Base-by-base conservation (phyloP, 2,797 vertebrate genomes). In the Artibeus jamaicensis region DNA sequence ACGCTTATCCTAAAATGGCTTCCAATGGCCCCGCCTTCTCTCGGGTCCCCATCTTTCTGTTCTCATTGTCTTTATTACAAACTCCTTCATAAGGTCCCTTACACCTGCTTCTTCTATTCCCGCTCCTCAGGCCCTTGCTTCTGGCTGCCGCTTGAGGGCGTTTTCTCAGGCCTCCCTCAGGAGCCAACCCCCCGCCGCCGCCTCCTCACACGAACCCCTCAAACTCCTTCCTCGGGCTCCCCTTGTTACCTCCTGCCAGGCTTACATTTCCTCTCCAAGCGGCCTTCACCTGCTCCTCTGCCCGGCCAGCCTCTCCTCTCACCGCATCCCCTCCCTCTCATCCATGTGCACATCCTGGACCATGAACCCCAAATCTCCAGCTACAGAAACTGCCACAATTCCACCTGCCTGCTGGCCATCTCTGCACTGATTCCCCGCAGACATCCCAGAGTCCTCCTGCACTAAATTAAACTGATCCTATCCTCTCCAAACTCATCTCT, bases 231-330 rank as follows among this genome's bases (percentile, higher is more conserved):
- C 55, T n/a, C 26, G 5, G 42, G 9, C 70, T 93, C n/a, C 39
- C 29, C 50, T 6, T 18, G 44, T 11, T 74, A 5, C 83, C 88
- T 81, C 57, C 73, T 22, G 16, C 39, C 7, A 0, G 10, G 21
- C 34, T 85, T 59, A 50, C 14, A 0, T 68, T 83, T 37, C 57
- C 16, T 14, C 21, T 62, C 76, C 37, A n/a, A 22, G 19, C 5
- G 22, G 26, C 22, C 77, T 46, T 57, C 4, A 48, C 59, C 68
- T 29, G 48, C 67, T 32, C 26, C 79, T 53, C 37, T 24, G 37
- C 46, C 32, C 0, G 0, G 6, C 39, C 0, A 1, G 46, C 22
- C 34, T 39, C 29, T 81, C 59, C 7, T 48, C 53, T 44, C 29
- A 18, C 7, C 34, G 24, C 29, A 15, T 53, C 19, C 6, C 11